Base-by-base conservation (phyloP, 2,113 vertebrate species). In the Chloropsis hardwickii region DNA sequence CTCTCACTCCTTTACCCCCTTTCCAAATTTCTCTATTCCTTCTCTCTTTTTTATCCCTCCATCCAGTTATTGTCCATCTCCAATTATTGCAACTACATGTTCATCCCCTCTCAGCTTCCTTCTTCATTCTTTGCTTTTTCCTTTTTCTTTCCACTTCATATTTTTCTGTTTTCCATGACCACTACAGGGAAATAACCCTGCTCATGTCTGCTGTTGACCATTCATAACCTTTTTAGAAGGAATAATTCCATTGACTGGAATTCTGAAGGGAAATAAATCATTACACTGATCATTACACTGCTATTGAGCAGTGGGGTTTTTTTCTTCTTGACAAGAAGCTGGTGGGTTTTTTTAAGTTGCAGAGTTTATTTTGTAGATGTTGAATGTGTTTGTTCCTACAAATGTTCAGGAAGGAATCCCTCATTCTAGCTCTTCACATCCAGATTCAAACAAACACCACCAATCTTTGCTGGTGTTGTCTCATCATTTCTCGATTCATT, bases 261-360 rank as follows among this genome's bases (percentile, higher is more conserved):
- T 73, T 86, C 48, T 28, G 28, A 83, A 78, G 47, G 58, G 35
- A 91, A 95, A 86, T 0, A 56, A 83, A 72, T 54, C 3, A 13
- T n/a, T 44, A 19, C 6, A 33, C 17, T 61, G 57, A 48, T 39
- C 22, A 19, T 48, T 76, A 25, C 37, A 51, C 23, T 78, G 31
- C 9, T 42, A 23, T 18, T 22, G 19, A 53, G 24, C 14, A 44
- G 37, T n/a, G 11, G 6, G 2, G 0, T 1, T 29, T 9, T 19
- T 54, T 44, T 17, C 51, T 62, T 39, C 47, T 74, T 56, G 11
- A 40, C 28, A 67, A 72, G 20, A 24, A 72, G 10, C 7, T 13
- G 28, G 1, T 1, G 21, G 6, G 3, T 15, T 72, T 73, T 89
- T 89, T 64, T 40, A 42, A 44, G 42, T 31, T 24, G 40, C 20